These are phyloP conservation scores for Andricus quercusramuli DNA, from an alignment of 2,888 invertebrate species.

Conservation along the genomic window DNA sequence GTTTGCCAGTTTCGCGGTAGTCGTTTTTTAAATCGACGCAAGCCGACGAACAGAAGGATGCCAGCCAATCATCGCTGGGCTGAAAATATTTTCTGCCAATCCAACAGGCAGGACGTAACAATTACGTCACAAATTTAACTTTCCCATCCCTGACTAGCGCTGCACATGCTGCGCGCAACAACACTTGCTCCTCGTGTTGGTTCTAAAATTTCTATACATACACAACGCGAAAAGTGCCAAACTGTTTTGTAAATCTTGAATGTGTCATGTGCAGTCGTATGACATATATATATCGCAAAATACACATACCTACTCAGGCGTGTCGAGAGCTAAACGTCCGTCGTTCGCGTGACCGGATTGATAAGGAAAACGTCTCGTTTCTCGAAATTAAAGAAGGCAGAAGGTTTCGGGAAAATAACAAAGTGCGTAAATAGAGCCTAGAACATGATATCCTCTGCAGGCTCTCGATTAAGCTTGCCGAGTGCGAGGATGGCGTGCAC, in stretches of 20 bases:
- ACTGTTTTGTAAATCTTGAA: not conserved
- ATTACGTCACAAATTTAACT: no score
- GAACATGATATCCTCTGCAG: constrained; percentile 14
- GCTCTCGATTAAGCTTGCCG: constrained; percentile 13
- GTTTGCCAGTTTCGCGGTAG: no score
- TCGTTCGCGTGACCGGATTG: not conserved
- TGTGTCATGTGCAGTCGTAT: not conserved
- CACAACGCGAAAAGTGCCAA: no score
- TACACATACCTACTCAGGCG: not conserved
- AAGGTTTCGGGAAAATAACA: constrained; percentile 1
- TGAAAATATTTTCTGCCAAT: no score
- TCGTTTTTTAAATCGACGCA: no score
- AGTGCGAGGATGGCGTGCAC: constrained; percentile 14
- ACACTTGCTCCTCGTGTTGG: no score
- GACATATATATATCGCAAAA: not conserved
- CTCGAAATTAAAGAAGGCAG: not conserved
- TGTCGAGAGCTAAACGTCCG: not conserved
- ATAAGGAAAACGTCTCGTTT: not conserved
- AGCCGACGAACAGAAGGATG: no score
- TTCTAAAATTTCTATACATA: no score
- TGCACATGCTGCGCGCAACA: no score
- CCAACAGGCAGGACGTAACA: no score
- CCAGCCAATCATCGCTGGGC: no score
- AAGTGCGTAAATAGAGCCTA: constrained; percentile 21
- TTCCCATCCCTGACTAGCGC: no score